These are phyloP conservation scores for Cancer borealis DNA, from an alignment of 2,888 invertebrate species.

Conservation along the genomic window DNA sequence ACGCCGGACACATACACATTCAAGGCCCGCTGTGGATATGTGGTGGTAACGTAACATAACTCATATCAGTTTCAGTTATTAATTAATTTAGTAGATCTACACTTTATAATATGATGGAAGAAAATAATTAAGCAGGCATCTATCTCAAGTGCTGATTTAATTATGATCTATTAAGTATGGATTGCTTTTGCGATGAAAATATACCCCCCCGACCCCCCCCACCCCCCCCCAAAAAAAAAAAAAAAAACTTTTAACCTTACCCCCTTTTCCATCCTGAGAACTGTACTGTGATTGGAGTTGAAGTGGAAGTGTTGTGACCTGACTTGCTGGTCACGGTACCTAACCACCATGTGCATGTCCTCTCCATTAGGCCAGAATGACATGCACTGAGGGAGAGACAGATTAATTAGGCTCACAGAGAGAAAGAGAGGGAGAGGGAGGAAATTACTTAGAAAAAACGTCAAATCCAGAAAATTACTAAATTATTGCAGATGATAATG, in stretches of 20 bases:
- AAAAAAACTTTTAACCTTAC: constrained; percentile 81
- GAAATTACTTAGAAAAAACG: too few species aligned
- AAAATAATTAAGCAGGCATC: not conserved
- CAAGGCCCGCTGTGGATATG: constrained; percentile 79
- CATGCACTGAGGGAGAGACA: constrained; percentile 80
- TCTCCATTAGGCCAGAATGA: constrained; percentile 92
- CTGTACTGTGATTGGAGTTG: constrained; percentile 86
- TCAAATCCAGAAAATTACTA: too few species aligned
- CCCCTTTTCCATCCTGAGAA: constrained; percentile 90
- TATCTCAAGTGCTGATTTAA: not conserved
- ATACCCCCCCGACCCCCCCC: too few species aligned
- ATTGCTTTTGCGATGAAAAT: not conserved
- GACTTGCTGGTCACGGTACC: constrained; percentile 87
- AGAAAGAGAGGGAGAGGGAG: too few species aligned
- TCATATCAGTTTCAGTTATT: not conserved
- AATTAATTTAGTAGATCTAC: not conserved
- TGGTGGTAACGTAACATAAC: not conserved
- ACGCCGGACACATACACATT: constrained; percentile 85
- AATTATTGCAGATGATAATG: too few species aligned
- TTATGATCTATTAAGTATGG: not conserved
- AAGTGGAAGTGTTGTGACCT: constrained; percentile 90
- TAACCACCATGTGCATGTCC: constrained; percentile 89
- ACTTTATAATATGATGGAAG: not conserved
- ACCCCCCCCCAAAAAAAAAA: not conserved
- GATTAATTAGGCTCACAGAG: not conserved